Base-by-base conservation (phyloP, 92 coral and sea anemone genomes). In the Actinostola sp. region DNA sequence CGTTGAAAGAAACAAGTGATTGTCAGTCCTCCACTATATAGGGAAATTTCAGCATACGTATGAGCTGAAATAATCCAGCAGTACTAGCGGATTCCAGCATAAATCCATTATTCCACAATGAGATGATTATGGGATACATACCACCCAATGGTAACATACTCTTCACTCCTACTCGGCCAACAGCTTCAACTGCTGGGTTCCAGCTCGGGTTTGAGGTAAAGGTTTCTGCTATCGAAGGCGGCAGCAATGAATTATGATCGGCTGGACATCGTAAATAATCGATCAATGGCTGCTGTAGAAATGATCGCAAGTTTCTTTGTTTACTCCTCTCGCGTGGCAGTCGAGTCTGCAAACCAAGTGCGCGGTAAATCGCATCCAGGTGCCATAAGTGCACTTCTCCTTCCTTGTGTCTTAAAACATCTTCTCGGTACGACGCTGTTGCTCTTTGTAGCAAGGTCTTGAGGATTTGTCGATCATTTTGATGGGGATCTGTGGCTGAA, bases 111-210 rank as follows among this genome's bases (percentile, higher is more conserved):
- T 36, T 36, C 42, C 11, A 11, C 42, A n/a, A n/a, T 36, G 4
- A 11, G 42, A 4, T 4, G 42, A 4, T 36, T 36, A 4, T 4
- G 4, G 4, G 5, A 33, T 10, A 27, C 72, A 16, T 64, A 75
- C 81, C 74, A 34, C 74, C 76, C 4, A 60, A 72, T 54, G 91
- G 89, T 51, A 89, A 67, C 70, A 82, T 58, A 57, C 96, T 82
- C 89, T 82, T 89, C 43, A 86, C 92, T 14, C 96, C 96, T 33
- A 90, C 86, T 23, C 96, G 77, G 33, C 96, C 92, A 2, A 89
- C 79, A 38, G 96, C 88, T 30, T 89, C 96, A 26, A 89, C 75
- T 33, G 83, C 88, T 12, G 85, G 81, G 31, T 71, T 77, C 96
- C 96, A 89, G 27, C 84, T 70, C 16, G 96, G 96, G 56, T 89